Percentiles rank a stretch among this genome's conserved stretches.
phyloP scores from a whole-genome alignment of 2,113 vertebrate species.

The Pelmatolapia mariae region DNA sequence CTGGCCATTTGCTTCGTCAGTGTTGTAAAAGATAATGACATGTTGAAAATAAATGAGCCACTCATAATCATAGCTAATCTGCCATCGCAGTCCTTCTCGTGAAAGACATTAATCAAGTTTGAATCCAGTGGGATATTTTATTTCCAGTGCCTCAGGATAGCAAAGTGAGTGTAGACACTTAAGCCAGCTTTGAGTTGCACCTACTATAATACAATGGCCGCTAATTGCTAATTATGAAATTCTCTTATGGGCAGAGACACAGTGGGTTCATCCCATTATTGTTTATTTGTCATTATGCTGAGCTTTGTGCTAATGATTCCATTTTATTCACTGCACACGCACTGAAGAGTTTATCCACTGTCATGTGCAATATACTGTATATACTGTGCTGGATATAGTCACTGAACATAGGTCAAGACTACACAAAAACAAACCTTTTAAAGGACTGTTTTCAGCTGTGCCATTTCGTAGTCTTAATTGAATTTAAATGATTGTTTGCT shows the following conservation, averaged over 20 bases:
- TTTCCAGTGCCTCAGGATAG: conserved; percentile 49
- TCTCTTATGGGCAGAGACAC: conserved; percentile 42
- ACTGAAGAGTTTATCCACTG: conserved; percentile 10
- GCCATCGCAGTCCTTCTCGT: conserved; percentile 63
- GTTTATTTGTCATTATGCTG: conserved; percentile 53
- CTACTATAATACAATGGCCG: conserved; percentile 43
- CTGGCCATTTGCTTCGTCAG: conserved; percentile 58
- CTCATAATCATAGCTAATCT: conserved; percentile 70
- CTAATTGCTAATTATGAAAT: conserved; percentile 65
- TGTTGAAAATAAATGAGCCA: conserved; percentile 71
- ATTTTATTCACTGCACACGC: conserved; percentile 48
- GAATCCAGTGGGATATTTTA: conserved; percentile 59
- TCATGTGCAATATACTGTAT: conserved; percentile 2
- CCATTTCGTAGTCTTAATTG: conserved; percentile 61
- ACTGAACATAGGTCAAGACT: conserved; percentile 34
- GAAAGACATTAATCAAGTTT: conserved; percentile 67
- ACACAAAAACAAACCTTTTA: conserved; percentile 49
- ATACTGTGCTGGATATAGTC: conserved; percentile 12
- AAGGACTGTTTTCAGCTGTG: conserved; percentile 32
- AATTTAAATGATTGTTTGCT: conserved; percentile 70
- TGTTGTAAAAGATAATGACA: conserved; percentile 72
- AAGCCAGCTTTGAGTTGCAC: conserved; percentile 37
- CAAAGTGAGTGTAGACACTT: conserved; percentile 42
- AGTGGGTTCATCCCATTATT: conserved; percentile 50
- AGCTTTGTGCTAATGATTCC: conserved; percentile 39